Evolutionary conservation across 2,888 invertebrate species (phyloP).

Genomic region (Esperia sulphurella): DNA sequence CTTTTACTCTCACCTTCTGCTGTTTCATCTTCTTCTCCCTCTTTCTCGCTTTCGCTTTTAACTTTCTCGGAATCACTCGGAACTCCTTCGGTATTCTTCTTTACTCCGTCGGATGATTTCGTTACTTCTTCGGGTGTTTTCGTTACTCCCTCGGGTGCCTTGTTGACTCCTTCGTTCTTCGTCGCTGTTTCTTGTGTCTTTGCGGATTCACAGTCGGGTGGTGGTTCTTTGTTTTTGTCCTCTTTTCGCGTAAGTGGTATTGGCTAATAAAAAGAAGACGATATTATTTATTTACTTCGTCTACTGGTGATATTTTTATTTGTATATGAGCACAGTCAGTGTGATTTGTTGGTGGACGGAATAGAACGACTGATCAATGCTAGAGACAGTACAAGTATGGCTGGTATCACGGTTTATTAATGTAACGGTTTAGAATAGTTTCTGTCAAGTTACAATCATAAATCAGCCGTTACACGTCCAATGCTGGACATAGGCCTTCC

Average conservation of each 20-base stretch:
- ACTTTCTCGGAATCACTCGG: neutral
- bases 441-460: too few species aligned
- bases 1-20: slow-evolving; percentile 20
- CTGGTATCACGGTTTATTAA: too few species aligned
- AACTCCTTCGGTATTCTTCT: neutral
- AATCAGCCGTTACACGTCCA: too few species aligned
- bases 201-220: neutral
- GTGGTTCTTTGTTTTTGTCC: neutral
- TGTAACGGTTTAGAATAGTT: too few species aligned
- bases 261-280: neutral
- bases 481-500: too few species aligned
- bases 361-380: too few species aligned
- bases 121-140: neutral
- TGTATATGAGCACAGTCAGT: too few species aligned
- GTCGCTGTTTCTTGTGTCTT: neutral
- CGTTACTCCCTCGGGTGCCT: neutral
- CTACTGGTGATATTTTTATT: too few species aligned
- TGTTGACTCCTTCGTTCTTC: neutral
- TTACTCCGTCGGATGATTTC: neutral
- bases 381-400: too few species aligned
- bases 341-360: too few species aligned
- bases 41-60: neutral
- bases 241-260: neutral
- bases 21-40: slow-evolving; percentile 16
- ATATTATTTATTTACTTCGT: neutral